phyloP scores from a whole-genome alignment of 2,797 vertebrate genomes.

The Tachyglossus aculeatus region DNA sequence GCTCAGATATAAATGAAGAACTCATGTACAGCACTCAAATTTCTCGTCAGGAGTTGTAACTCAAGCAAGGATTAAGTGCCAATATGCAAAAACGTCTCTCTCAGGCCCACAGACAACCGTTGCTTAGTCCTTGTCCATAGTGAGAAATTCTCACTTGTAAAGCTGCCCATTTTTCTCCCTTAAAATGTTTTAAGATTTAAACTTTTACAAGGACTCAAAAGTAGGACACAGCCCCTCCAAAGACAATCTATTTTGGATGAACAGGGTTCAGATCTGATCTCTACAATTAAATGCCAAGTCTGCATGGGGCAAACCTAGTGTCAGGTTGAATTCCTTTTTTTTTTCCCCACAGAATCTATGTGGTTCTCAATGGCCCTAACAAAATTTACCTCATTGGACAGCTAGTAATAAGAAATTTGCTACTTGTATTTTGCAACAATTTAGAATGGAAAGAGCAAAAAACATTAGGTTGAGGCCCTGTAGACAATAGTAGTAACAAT shows the following conservation, averaged over 20 bases:
- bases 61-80: constrained; percentile 54
- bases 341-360: no score
- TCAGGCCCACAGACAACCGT: background rate
- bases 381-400: no score
- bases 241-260: constrained; percentile 3
- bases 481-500: no score
- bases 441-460: no score
- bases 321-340: no score
- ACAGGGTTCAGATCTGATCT: constrained; percentile 4
- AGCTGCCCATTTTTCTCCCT: background rate
- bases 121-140: background rate
- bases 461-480: no score
- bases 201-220: constrained; percentile 10
- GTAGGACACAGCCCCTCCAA: constrained; percentile 17
- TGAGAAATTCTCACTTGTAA: background rate
- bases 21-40: constrained; percentile 51
- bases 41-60: constrained; percentile 47
- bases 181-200: constrained; percentile 13
- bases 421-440: no score
- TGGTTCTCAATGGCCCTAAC: no score
- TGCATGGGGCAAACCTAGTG: background rate
- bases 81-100: constrained; percentile 33
- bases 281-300: background rate
- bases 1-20: constrained; percentile 64
- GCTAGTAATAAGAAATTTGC: no score